Base-by-base conservation (phyloP, 1,140 invertebrate genomes). In the Cotesia glomerata region DNA sequence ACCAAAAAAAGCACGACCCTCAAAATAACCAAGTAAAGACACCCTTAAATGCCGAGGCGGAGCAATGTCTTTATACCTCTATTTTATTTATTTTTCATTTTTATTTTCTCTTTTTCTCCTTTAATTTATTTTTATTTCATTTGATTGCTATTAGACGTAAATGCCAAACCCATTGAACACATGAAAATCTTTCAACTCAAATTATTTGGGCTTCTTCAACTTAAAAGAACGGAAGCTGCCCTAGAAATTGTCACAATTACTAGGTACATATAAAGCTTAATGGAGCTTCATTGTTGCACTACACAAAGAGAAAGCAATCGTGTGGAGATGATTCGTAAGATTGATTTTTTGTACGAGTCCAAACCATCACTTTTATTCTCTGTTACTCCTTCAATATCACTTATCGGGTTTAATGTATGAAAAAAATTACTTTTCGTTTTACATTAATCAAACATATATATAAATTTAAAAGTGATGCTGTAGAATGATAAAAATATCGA, bases 1-100 rank as follows among this genome's bases (percentile, higher is more conserved):
- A 59, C 64, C 11, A 5, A 26, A 35, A 32, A 32, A 34, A 39
- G 14, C 45, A 18, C 8, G 32, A 65, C 63, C 63, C 63, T 65
- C 18, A 39, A 65, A 65, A 65, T 65, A 51, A 52, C n/a, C 63
- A 34, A 32, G 61, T 16, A 36, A 63, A 32, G 63, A 65, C 63
- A 65, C 26, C 63, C 63, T 11, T 51, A 35, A 65, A 65, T 16
- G 36, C 14, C 18, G 63, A 35, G 63, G 63, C 39, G 39, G 63
- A 14, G 7, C 7, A n/a, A 36, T 49, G 11, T 65, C 35, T 39
- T 65, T 39, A 36, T 51, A 36, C n/a, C 5, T 18, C 11, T 26
- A 18, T 18, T 59, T 11, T 34, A 32, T 59, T 32, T 26, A 18
- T 59, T 32, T 59, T 54, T 54, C 52, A 54, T 54, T 14, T 16